These are phyloP conservation scores for Neogobius melanostomus DNA, from an alignment of 2,113 vertebrate species.

Conservation along the genomic window DNA sequence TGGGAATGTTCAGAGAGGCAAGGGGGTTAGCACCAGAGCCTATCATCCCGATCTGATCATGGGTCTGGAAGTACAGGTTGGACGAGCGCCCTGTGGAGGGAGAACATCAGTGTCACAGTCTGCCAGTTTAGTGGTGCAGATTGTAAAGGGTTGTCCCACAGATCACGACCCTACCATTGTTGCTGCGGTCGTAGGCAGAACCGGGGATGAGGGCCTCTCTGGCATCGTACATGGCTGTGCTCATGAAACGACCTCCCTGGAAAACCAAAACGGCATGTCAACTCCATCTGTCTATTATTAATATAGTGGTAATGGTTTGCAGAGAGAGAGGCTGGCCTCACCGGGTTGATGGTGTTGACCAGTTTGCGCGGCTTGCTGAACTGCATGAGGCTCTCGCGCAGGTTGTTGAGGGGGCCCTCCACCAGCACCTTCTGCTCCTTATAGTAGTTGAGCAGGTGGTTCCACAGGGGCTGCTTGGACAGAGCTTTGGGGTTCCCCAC, in stretches of 20 bases:
- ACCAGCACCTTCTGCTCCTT: conserved; percentile 96
- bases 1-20: conserved; percentile 92
- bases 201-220: conserved; percentile 93
- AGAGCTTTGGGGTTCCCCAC: conserved; percentile 94
- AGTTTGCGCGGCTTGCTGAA: conserved; percentile 96
- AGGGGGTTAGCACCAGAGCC: conserved; percentile 85
- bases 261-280: conserved; percentile 7
- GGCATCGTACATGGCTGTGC: conserved; percentile 95
- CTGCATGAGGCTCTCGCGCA: conserved; percentile 94
- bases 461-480: conserved; percentile 96
- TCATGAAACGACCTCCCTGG: conserved; percentile 95
- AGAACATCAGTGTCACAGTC: neutral
- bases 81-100: conserved; percentile 82
- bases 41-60: conserved; percentile 95
- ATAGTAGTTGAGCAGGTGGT: conserved; percentile 94
- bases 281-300: too few species aligned
- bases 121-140: too few species aligned
- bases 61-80: conserved; percentile 96
- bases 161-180: conserved; percentile 75
- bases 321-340: conserved; percentile 63
- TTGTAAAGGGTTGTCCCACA: too few species aligned
- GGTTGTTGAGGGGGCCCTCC: conserved; percentile 92
- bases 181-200: conserved; percentile 91
- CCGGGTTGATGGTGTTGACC: conserved; percentile 94
- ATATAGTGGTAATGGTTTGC: too few species aligned